Percentiles rank a stretch among this genome's conserved stretches.
phyloP scores from a whole-genome alignment of 2,113 vertebrate genomes.

The Pithys albifrons region DNA sequence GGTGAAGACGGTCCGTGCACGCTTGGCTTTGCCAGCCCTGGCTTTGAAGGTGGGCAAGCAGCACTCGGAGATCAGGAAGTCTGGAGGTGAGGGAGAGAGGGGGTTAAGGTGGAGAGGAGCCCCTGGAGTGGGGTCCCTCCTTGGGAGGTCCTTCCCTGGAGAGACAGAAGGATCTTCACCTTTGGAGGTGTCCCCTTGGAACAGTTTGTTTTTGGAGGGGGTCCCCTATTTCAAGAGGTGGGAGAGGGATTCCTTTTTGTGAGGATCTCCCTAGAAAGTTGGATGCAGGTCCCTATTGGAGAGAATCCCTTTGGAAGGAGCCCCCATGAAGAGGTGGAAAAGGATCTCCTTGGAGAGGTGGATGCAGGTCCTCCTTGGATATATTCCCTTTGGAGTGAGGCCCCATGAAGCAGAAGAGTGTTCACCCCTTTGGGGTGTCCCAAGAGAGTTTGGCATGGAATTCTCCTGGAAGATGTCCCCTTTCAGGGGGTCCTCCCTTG shows the following conservation, averaged over 20 bases:
- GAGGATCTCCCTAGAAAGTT: neutral
- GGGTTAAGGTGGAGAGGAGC: neutral
- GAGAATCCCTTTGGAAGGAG: neutral
- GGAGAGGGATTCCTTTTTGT: neutral
- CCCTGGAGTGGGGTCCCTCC: neutral
- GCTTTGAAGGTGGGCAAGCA: constrained; percentile 69
- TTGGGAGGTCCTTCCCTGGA: neutral
- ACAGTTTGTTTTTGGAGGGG: neutral
- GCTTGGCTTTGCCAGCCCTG: constrained; percentile 79
- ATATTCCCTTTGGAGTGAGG: neutral
- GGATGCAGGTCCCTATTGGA: neutral
- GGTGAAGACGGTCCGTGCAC: constrained; percentile 84
- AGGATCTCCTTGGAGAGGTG: neutral
- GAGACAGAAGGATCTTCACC: neutral
- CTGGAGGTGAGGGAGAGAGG: neutral
- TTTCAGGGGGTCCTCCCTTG: neutral
- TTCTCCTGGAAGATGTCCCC: neutral
- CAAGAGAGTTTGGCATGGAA: rapidly evolving
- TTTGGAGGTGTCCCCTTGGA: neutral
- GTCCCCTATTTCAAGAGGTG: neutral
- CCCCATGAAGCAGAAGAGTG: neutral
- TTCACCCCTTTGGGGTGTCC: neutral
- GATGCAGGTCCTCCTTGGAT: no score
- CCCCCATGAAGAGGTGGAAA: rapidly evolving
- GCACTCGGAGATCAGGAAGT: constrained; percentile 66